Evolutionary conservation across 2,113 vertebrate species (phyloP).

Genomic region (Marmota monax): DNA sequence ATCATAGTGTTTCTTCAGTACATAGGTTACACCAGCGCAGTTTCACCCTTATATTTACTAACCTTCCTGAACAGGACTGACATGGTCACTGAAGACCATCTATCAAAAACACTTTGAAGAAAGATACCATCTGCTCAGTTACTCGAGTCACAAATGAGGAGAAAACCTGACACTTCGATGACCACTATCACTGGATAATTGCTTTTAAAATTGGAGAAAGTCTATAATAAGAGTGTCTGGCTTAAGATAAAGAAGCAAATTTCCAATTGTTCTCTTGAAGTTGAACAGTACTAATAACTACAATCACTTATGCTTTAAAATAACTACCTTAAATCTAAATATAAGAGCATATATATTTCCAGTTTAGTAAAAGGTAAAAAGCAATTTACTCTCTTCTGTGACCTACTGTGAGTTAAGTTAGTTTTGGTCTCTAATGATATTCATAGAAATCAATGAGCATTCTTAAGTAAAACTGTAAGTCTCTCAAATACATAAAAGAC

Average conservation of each 20-base stretch:
- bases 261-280: background rate
- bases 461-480: background rate
- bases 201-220: slow-evolving; percentile 27
- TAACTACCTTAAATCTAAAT: slow-evolving; percentile 3
- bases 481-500: background rate
- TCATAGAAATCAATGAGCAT: slow-evolving; percentile 6
- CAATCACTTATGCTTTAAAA: background rate
- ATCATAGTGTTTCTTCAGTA: background rate
- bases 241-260: slow-evolving; percentile 42
- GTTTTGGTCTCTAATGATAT: slow-evolving; percentile 18
- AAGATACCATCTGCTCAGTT: background rate
- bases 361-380: background rate
- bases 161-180: background rate
- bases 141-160: background rate
- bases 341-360: background rate
- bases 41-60: background rate
- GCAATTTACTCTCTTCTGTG: slow-evolving; percentile 28
- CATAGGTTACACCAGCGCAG: background rate
- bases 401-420: slow-evolving; percentile 29
- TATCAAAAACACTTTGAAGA: background rate
- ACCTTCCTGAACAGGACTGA: background rate
- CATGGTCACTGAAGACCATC: background rate
- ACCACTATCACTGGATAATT: background rate
- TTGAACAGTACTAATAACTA: background rate
- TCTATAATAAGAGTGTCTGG: background rate